Conservation (phyloP, 2,113 vertebrate genomes). For the Nicator chloris region DNA sequence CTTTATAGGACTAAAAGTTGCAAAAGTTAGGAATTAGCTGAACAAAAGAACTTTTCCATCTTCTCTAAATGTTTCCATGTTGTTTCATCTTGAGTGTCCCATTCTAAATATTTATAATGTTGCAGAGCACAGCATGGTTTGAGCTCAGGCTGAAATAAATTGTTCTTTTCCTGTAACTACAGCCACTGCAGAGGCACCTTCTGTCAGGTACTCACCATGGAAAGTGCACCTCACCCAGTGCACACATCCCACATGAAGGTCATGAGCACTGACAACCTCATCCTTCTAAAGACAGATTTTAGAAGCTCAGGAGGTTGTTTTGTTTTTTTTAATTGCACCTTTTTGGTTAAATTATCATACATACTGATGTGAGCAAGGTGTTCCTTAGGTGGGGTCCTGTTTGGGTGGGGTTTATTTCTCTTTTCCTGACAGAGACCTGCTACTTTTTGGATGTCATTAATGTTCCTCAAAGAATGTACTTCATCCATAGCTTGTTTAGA, state of each 20-base stretch:
- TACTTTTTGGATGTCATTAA: neutral
- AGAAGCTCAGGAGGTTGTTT: neutral
- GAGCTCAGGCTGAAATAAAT: neutral
- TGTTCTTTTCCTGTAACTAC: neutral
- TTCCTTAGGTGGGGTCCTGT: neutral
- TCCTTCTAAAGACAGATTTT: neutral
- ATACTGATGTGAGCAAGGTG: neutral
- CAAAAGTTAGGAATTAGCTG: neutral
- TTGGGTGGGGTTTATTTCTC: neutral
- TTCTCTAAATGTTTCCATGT: neutral
- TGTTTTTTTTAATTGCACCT: neutral
- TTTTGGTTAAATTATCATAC: neutral
- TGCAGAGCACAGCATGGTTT: neutral
- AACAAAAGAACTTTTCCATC: neutral
- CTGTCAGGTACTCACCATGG: neutral
- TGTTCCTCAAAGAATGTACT: neutral
- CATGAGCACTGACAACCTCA: neutral
- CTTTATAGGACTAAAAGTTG: neutral
- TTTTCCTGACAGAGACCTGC: neutral
- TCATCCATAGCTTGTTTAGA: neutral
- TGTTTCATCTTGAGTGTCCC: neutral
- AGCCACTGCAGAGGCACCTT: neutral
- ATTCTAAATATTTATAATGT: neutral
- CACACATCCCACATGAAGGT: neutral
- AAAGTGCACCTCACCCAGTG: neutral